Percentiles rank a stretch among this genome's conserved stretches.
phyloP scores from a whole-genome alignment of 2,113 vertebrate species.

The Hippocampus guttulatus region DNA sequence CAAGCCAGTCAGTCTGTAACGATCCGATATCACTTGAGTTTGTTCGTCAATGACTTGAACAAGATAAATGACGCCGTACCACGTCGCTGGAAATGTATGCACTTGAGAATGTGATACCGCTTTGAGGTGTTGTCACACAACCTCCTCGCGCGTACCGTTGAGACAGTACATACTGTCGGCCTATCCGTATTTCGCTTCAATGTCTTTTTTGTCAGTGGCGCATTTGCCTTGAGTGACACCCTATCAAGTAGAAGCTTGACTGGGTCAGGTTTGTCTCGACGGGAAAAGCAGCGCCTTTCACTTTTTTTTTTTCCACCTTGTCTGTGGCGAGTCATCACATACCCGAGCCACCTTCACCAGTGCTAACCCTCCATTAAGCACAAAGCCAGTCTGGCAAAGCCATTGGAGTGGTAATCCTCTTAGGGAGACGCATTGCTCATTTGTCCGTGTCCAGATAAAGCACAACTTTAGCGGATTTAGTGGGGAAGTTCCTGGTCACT shows the following conservation, averaged over 20 bases:
- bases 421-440: slow-evolving; percentile 71
- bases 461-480: slow-evolving; percentile 76
- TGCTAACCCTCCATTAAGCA: slow-evolving; percentile 29
- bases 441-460: slow-evolving; percentile 81
- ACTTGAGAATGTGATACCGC: slow-evolving; percentile 14
- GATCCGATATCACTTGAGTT: slow-evolving; percentile 48
- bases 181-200: slow-evolving; percentile 15
- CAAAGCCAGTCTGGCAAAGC: slow-evolving; percentile 44
- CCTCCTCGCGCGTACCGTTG: slow-evolving; percentile 5
- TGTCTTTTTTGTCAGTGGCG: background rate
- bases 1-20: slow-evolving; percentile 31
- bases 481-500: slow-evolving; percentile 63
- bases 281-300: slow-evolving; percentile 20
- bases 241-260: slow-evolving; percentile 23
- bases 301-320: slow-evolving; percentile 8
- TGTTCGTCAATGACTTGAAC: background rate
- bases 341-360: slow-evolving; percentile 18
- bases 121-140: slow-evolving; percentile 39
- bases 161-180: background rate
- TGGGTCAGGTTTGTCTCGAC: slow-evolving; percentile 37
- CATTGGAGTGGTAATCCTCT: slow-evolving; percentile 74
- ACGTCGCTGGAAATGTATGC: background rate
- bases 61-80: slow-evolving; percentile 22
- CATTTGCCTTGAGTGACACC: slow-evolving; percentile 16
- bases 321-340: slow-evolving; percentile 16